These are phyloP conservation scores for Cyanoderma ruficeps DNA, from an alignment of 2,113 vertebrate genomes.

Conservation along the genomic window DNA sequence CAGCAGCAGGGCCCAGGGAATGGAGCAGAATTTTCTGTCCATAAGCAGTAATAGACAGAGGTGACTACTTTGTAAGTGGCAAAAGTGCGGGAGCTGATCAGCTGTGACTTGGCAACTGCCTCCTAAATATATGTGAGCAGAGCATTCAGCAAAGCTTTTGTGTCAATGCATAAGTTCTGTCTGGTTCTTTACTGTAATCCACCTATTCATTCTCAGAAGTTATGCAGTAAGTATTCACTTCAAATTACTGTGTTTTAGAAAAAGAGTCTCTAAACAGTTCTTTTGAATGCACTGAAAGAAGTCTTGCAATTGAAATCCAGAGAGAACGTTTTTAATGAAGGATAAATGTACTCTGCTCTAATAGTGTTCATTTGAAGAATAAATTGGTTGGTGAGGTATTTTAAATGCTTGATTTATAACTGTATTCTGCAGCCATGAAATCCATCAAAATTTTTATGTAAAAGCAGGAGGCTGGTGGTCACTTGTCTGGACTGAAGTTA, in stretches of 20 bases:
- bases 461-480: neutral
- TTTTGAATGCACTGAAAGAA: neutral
- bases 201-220: neutral
- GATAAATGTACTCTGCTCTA: neutral
- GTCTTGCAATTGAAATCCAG: neutral
- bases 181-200: neutral
- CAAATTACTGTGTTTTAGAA: neutral
- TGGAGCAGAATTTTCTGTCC: neutral
- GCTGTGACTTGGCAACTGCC: neutral
- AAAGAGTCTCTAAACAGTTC: neutral
- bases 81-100: neutral
- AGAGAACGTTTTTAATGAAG: neutral
- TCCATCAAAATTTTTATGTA: neutral
- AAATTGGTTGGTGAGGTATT: neutral
- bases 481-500: neutral
- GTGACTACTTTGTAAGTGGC: neutral
- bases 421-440: neutral
- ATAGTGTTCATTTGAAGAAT: neutral
- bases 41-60: neutral
- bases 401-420: neutral
- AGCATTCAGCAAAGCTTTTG: neutral
- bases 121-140: neutral
- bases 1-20: neutral
- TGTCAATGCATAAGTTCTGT: neutral
- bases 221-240: neutral